These are phyloP conservation scores for Cariama cristata DNA, from an alignment of 2,113 vertebrate genomes.

Conservation along the genomic window DNA sequence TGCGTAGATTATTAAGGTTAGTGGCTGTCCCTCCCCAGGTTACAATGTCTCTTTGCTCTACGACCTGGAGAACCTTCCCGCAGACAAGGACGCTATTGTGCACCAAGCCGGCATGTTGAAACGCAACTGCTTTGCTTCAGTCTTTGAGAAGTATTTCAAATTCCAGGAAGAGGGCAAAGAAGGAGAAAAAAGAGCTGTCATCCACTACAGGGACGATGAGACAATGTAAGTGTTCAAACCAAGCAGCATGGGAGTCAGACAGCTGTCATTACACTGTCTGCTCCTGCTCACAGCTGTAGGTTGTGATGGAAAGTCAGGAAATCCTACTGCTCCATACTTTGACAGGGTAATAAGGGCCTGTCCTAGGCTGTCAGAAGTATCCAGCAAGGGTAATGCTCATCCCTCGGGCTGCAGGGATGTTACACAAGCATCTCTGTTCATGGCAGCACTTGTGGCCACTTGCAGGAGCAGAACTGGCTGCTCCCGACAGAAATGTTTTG, in stretches of 20 bases:
- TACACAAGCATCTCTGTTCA: background rate
- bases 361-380: background rate
- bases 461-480: background rate
- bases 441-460: constrained; percentile 22
- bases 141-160: constrained; percentile 99
- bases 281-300: background rate
- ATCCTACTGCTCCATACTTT: background rate
- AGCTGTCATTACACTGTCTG: background rate
- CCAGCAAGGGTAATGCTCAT: background rate
- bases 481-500: background rate
- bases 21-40: constrained; percentile 67
- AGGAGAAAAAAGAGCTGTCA: constrained; percentile 93
- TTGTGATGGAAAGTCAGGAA: background rate
- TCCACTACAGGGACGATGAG: constrained; percentile 98
- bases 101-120: constrained; percentile 97
- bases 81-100: constrained; percentile 88
- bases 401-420: background rate
- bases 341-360: background rate
- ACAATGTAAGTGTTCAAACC: constrained; percentile 86
- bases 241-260: rapidly evolving
- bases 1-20: background rate
- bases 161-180: constrained; percentile 98
- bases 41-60: constrained; percentile 91
- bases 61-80: constrained; percentile 91
- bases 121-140: constrained; percentile 97